These are phyloP conservation scores for Arvicanthis niloticus DNA, from an alignment of 2,113 vertebrate genomes.

Conservation along the genomic window DNA sequence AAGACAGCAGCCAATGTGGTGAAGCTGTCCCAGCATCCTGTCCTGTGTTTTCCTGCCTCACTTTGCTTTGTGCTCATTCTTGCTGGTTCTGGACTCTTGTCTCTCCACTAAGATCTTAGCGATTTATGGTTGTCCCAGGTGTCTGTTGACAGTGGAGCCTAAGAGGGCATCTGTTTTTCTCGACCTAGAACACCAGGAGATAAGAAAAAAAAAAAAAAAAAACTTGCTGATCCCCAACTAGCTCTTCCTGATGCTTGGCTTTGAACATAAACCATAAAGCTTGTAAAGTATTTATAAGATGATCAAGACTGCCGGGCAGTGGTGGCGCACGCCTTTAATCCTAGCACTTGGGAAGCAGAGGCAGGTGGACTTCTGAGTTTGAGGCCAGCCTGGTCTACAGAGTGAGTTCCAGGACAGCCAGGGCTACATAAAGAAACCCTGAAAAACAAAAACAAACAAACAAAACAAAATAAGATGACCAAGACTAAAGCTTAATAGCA, in stretches of 20 bases:
- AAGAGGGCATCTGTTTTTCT: neutral
- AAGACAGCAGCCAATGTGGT: neutral
- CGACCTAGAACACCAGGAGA: neutral
- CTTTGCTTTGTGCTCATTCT: neutral
- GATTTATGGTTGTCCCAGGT: neutral
- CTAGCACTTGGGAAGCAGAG: too few species aligned
- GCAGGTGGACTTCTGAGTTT: too few species aligned
- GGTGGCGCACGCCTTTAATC: too few species aligned
- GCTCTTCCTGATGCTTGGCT: conserved; percentile 19
- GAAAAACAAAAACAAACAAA: too few species aligned
- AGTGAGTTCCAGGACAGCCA: too few species aligned
- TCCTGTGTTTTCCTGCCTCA: neutral
- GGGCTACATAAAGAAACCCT: too few species aligned
- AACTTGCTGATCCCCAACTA: neutral
- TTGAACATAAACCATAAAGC: neutral
- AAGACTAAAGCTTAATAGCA: neutral
- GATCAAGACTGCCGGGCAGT: neutral
- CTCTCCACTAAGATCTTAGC: neutral
- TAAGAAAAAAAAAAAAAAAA: neutral
- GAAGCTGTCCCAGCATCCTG: neutral
- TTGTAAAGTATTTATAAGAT: neutral
- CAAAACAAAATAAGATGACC: neutral
- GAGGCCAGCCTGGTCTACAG: too few species aligned
- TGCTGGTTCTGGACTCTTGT: neutral
- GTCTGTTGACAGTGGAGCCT: neutral